These are phyloP conservation scores for Streptopelia turtur DNA, from an alignment of 2,797 vertebrate genomes.

Conservation along the genomic window DNA sequence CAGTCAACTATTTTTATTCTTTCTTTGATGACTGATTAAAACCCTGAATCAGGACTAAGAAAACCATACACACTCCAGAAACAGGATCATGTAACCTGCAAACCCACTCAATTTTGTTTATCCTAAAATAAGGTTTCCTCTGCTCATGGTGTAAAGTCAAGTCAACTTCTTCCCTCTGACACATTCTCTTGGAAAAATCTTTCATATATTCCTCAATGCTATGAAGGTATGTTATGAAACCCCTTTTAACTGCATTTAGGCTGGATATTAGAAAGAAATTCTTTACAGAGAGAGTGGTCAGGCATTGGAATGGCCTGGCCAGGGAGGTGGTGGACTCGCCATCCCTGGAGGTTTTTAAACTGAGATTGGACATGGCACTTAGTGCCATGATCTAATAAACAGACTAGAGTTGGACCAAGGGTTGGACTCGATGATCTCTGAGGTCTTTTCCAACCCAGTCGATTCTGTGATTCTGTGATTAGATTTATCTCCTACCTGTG, in stretches of 20 bases:
- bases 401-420: too few species aligned
- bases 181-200: not conserved
- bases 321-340: too few species aligned
- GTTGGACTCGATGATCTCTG: too few species aligned
- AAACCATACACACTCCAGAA: not conserved
- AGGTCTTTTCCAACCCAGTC: too few species aligned
- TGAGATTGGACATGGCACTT: too few species aligned
- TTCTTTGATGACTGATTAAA: not conserved
- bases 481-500: not conserved
- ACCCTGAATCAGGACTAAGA: not conserved
- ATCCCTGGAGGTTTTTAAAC: too few species aligned
- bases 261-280: too few species aligned
- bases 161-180: not conserved
- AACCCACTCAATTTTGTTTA: not conserved
- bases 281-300: too few species aligned
- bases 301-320: too few species aligned
- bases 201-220: not conserved
- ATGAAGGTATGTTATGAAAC: not conserved
- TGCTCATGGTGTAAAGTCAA: not conserved
- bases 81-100: not conserved
- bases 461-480: too few species aligned
- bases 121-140: not conserved
- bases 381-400: too few species aligned
- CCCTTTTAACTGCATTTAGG: not conserved
- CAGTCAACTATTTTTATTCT: not conserved